Percentiles rank a stretch among this genome's conserved stretches.
Conservation (phyloP, 2,113 vertebrate genomes). For the Haemorhous mexicanus region DNA sequence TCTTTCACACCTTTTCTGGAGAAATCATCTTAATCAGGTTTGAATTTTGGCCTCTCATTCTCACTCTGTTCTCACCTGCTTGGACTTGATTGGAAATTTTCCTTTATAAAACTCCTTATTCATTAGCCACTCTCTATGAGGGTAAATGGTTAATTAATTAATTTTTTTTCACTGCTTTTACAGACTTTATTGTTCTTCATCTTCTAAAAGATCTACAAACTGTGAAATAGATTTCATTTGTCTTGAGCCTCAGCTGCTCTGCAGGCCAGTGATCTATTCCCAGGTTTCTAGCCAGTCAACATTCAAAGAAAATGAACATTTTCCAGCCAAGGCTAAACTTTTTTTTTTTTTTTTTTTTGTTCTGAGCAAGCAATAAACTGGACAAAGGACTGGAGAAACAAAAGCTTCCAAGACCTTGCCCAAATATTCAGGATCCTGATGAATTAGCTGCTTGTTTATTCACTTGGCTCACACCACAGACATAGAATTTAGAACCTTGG, state of each 20-base stretch:
- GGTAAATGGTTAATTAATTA: background rate
- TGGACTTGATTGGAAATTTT: background rate
- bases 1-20: background rate
- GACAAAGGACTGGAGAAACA: background rate
- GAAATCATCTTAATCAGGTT: background rate
- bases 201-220: background rate
- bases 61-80: background rate
- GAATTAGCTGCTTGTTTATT: constrained; percentile 37
- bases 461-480: background rate
- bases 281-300: background rate
- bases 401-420: background rate
- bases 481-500: background rate
- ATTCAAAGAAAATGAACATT: background rate
- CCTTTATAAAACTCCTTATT: background rate
- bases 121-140: background rate
- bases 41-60: background rate
- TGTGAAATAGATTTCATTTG: background rate
- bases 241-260: background rate
- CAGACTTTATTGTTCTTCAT: background rate
- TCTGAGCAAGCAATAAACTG: background rate
- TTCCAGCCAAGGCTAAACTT: background rate
- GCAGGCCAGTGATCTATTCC: background rate
- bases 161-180: background rate
- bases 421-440: background rate
- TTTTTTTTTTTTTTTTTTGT: background rate